Base-by-base conservation (phyloP, 2,113 vertebrate genomes). In the Sorex araneus region DNA sequence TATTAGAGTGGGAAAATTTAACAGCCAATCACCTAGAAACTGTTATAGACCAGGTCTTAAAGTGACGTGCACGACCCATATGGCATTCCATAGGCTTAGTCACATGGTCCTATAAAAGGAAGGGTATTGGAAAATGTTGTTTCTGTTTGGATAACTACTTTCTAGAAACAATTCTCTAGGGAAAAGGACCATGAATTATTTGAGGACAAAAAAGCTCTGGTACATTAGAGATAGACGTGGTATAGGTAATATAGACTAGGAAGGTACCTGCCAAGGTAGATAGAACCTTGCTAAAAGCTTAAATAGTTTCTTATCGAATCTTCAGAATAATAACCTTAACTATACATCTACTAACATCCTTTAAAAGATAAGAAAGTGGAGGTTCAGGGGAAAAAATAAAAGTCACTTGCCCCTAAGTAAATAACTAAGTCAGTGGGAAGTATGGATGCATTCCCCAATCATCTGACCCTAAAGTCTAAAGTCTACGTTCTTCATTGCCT, bases 311-410 rank as follows among this genome's bases (percentile, higher is more conserved):
- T 94, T 19, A 57, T 15, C 57, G 45, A 89, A 57, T 90, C 64
- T 21, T 92, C 32, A 89, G 10, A 95, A 47, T 79, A 95, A 47
- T 79, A 74, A 50, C 32, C 3, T 57, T 32, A 36, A n/a, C 6
- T 84, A 82, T 84, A 43, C 4, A 63, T 25, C n/a, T 40, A 34
- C 32, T 75, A 50, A 74, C 28, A 11, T 25, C 70, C 43, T 89
- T 84, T 84, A 80, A 81, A 91, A 88, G 19, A 78, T 45, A 64
- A 88, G 32, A 84, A 85, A 88, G 43, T 13, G 30, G 66, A 94
- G 19, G 21, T 45, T 85, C 28, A 79, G 45, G 19, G 36, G 70
- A 50, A 50, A 50, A 9, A 90, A 54, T 32, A 86, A 92, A 60
- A 60, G 30, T 57, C 45, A 90, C 21, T 91, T 87, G 7, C 1